A percentile compares a stretch with the other conserved stretches of the same genome.
Evolutionary conservation across 2,888 invertebrate genomes (phyloP).

Genomic region (Agonum fuliginosum): DNA sequence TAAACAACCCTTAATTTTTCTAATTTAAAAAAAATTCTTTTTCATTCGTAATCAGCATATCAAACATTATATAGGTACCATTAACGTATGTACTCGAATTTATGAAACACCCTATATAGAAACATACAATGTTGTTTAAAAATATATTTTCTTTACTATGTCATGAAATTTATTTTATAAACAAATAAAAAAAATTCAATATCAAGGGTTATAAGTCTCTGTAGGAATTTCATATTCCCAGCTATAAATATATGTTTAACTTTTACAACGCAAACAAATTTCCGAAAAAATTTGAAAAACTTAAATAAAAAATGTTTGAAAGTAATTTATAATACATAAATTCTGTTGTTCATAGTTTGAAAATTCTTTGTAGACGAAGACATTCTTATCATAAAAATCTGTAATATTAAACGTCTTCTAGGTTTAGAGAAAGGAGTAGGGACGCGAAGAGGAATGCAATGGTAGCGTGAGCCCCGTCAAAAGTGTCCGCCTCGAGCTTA

Average conservation of each 20-base stretch:
- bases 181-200: too few species aligned
- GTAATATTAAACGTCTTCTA: slow-evolving; percentile 31
- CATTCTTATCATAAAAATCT: slow-evolving; percentile 30
- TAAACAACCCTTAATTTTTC: too few species aligned
- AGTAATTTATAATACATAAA: slow-evolving; percentile 2
- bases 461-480: slow-evolving; percentile 11
- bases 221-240: background rate
- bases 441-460: background rate
- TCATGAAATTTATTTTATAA: too few species aligned
- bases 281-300: background rate
- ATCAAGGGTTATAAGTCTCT: background rate
- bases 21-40: too few species aligned
- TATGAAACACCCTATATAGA: too few species aligned
- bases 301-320: background rate
- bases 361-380: slow-evolving; percentile 13
- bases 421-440: background rate
- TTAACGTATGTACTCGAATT: too few species aligned
- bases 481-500: slow-evolving; percentile 26
- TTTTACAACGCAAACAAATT: background rate
- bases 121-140: too few species aligned
- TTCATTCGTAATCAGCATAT: too few species aligned
- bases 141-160: too few species aligned
- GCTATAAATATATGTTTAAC: background rate
- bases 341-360: slow-evolving; percentile 3
- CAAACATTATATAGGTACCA: too few species aligned